Conservation (phyloP, 2,888 invertebrate genomes). For the Heliconius aoede region DNA sequence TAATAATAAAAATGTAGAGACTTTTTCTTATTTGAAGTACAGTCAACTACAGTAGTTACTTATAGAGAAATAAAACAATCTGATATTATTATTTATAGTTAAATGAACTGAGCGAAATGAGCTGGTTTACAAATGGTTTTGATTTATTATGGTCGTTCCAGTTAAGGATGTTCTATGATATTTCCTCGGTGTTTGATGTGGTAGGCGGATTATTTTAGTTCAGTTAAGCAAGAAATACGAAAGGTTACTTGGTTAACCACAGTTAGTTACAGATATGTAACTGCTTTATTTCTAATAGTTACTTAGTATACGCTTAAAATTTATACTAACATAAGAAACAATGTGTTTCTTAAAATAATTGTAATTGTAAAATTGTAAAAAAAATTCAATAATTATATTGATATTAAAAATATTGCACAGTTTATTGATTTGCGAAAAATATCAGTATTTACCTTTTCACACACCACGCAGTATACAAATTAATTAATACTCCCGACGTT, state of each 20-base stretch:
- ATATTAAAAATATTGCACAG: not conserved
- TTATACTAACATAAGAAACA: not conserved
- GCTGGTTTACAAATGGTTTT: conserved; percentile 25
- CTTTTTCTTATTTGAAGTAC: not conserved
- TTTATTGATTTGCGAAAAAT: not conserved
- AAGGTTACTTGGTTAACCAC: conserved; percentile 24
- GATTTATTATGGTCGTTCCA: conserved; percentile 30
- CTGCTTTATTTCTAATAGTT: conserved; percentile 8
- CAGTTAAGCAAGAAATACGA: conserved; percentile 14
- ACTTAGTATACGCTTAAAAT: conserved; percentile 9
- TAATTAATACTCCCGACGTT: not conserved
- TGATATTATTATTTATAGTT: conserved; percentile 25
- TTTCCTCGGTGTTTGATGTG: conserved; percentile 29
- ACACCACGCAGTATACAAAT: not conserved
- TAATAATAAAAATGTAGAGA: not conserved
- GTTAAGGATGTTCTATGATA: conserved; percentile 32
- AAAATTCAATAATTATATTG: not conserved
- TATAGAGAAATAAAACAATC: conserved; percentile 3
- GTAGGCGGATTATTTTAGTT: conserved; percentile 17
- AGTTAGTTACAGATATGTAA: conserved; percentile 1
- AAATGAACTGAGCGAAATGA: conserved; percentile 19
- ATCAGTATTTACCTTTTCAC: not conserved
- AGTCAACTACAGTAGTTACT: too few relatives aligned
- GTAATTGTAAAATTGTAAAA: too few relatives aligned
- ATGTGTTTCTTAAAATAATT: not conserved